A percentile compares a stretch with the other conserved stretches of the same genome.
phyloP scores from a whole-genome alignment of 2,797 vertebrate species.

The Acestrorhynchus altus region DNA sequence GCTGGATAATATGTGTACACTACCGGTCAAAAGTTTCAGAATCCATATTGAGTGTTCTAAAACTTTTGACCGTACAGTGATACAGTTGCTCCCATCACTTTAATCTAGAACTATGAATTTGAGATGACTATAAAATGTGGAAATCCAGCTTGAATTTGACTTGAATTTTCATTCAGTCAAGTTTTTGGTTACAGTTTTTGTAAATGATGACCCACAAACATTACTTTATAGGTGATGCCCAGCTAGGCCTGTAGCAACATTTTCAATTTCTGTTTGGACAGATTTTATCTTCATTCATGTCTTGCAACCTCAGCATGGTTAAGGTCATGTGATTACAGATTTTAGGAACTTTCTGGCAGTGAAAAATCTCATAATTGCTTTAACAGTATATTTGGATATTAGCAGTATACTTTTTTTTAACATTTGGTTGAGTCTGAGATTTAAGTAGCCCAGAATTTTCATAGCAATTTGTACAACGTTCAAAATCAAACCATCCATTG shows the following conservation, averaged over 20 bases:
- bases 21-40: no score
- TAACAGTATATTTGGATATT: background rate
- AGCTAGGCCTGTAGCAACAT: background rate
- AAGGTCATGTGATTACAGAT: background rate
- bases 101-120: no score
- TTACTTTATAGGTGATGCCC: background rate
- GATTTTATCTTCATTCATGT: background rate
- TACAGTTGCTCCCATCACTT: no score
- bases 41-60: no score
- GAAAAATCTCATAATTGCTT: background rate
- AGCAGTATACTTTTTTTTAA: background rate
- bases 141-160: background rate
- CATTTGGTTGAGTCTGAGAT: background rate
- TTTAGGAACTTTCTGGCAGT: background rate
- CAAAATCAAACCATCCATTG: no score
- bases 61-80: no score
- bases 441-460: no score
- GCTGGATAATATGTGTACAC: no score
- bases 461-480: no score
- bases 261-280: background rate
- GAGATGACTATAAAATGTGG: no score
- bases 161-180: background rate
- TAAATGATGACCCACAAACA: background rate
- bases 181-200: no score
- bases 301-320: background rate